Conservation (phyloP, 2,888 invertebrate species). For the Galeopsomyia nigrocyanea region DNA sequence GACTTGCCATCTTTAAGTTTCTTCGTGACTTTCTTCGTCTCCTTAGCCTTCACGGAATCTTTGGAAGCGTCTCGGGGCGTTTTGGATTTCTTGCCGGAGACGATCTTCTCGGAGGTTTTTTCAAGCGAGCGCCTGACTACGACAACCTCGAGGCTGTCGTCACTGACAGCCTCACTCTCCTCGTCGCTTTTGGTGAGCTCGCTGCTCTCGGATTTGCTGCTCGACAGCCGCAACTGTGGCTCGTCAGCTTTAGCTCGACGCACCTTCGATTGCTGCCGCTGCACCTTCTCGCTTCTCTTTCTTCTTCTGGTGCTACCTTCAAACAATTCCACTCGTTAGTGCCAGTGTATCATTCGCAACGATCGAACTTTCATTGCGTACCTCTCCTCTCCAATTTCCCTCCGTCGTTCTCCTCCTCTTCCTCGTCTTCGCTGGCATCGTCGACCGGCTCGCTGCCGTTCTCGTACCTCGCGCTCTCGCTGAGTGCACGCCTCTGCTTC, state of each 20-base stretch:
- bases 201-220: constrained; percentile 20
- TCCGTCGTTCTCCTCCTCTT: neutral
- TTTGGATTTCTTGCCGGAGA: constrained; percentile 57
- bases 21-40: constrained; percentile 33
- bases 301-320: constrained; percentile 48
- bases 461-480: constrained; percentile 63
- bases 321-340: constrained; percentile 27
- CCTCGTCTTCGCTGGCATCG: constrained; percentile 47
- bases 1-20: constrained; percentile 36
- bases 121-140: constrained; percentile 61
- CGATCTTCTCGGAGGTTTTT: constrained; percentile 60
- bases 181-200: constrained; percentile 50
- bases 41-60: constrained; percentile 47
- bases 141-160: constrained; percentile 65
- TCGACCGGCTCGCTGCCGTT: neutral
- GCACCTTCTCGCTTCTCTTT: constrained; percentile 53
- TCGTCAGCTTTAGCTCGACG: constrained; percentile 59
- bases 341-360: constrained; percentile 15
- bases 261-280: constrained; percentile 51
- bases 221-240: neutral
- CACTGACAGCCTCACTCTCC: constrained; percentile 58
- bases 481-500: constrained; percentile 56
- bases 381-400: constrained; percentile 51
- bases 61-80: constrained; percentile 57
- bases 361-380: constrained; percentile 20